phyloP scores from a whole-genome alignment of 1,140 invertebrate species.

The Drosophila gunungcola region DNA sequence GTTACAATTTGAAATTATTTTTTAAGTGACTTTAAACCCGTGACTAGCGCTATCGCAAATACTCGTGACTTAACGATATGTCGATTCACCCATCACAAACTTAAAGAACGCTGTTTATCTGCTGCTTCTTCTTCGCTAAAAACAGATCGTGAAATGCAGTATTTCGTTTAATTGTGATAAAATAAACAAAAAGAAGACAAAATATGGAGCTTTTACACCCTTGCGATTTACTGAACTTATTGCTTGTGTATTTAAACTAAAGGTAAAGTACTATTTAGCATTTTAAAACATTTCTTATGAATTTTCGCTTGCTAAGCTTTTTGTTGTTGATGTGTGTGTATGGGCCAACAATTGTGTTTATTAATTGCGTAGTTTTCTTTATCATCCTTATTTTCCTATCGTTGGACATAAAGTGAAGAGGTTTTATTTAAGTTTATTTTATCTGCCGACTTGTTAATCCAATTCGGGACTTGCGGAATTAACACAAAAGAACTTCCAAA shows the following conservation, averaged over 20 bases:
- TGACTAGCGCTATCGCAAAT: too few species aligned
- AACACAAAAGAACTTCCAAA: neutral
- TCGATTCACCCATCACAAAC: neutral
- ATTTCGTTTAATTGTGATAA: neutral
- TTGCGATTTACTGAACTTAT: neutral
- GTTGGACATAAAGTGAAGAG: neutral
- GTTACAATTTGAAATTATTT: too few species aligned
- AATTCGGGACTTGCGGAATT: neutral
- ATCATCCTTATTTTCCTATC: neutral
- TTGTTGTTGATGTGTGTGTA: too few species aligned
- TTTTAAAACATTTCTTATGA: too few species aligned
- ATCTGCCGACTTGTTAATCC: neutral
- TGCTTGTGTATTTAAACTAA: neutral
- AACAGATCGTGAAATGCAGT: neutral
- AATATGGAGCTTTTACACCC: neutral
- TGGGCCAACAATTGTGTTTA: too few species aligned
- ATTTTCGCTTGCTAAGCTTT: too few species aligned
- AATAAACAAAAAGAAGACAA: neutral
- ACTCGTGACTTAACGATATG: neutral
- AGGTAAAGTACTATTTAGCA: too few species aligned
- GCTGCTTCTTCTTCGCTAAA: neutral
- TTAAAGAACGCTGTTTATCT: neutral
- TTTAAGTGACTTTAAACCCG: too few species aligned
- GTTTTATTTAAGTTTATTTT: constrained; percentile 1
- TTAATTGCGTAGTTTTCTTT: too few species aligned